phyloP scores from a whole-genome alignment of 2,888 invertebrate species.

The Leptopilina drosophilae region DNA sequence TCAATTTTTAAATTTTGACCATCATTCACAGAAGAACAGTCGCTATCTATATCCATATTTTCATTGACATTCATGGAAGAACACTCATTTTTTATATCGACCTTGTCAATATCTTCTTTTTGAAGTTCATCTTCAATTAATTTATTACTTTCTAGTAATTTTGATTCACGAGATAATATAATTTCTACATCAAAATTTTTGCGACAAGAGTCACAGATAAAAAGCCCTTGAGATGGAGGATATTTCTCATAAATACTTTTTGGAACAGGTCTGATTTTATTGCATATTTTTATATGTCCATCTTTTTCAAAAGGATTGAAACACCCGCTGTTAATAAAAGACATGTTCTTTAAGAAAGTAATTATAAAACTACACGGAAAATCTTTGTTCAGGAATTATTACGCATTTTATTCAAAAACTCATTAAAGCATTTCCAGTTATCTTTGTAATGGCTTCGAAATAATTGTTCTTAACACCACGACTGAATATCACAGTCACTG shows the following conservation, averaged over 20 bases:
- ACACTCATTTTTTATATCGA: background rate
- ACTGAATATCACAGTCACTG: too few species aligned
- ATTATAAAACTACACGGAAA: too few species aligned
- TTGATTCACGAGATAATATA: background rate
- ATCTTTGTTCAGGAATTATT: too few species aligned
- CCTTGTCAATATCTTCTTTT: background rate
- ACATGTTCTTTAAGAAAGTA: background rate
- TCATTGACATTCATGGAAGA: background rate
- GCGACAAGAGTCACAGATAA: constrained; percentile 8
- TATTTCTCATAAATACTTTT: constrained; percentile 7
- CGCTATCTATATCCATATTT: background rate
- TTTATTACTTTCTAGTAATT: background rate
- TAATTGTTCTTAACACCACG: too few species aligned
- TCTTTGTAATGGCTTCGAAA: too few species aligned
- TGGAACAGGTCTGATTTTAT: background rate
- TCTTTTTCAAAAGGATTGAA: background rate
- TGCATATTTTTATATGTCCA: background rate
- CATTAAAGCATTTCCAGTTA: too few species aligned
- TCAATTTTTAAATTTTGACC: background rate
- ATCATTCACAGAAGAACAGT: background rate
- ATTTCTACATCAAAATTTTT: background rate
- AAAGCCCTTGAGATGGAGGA: background rate
- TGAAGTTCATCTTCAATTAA: background rate
- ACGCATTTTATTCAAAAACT: too few species aligned
- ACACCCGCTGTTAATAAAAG: background rate